Percentiles rank a stretch among this genome's conserved stretches.
Conservation (phyloP, 2,888 invertebrate genomes). For the Sesia bembeciformis region DNA sequence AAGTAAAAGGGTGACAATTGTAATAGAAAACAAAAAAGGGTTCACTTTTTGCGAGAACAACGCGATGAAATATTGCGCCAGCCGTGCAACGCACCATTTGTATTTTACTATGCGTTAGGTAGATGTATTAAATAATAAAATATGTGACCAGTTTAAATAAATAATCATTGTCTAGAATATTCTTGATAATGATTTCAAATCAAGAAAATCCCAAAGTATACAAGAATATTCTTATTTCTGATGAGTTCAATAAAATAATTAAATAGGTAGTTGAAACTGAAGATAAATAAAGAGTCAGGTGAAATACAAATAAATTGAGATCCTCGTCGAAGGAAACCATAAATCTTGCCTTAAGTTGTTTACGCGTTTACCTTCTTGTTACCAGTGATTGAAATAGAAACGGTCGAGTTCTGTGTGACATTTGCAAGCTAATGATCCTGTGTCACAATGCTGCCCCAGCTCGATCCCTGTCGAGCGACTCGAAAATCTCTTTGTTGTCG, state of each 20-base stretch:
- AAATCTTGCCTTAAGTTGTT: conserved; percentile 58
- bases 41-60: conserved; percentile 53
- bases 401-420: conserved; percentile 46
- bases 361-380: conserved; percentile 59
- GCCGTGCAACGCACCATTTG: conserved; percentile 70
- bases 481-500: conserved; percentile 52
- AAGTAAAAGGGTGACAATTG: conserved; percentile 73
- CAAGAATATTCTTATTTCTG: not conserved
- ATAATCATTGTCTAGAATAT: no score
- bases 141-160: no score
- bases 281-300: conserved; percentile 12
- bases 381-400: conserved; percentile 42
- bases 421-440: conserved; percentile 63
- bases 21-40: conserved; percentile 70
- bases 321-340: conserved; percentile 18
- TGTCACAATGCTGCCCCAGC: conserved; percentile 41
- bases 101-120: conserved; percentile 4
- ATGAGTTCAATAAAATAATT: no score
- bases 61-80: conserved; percentile 68
- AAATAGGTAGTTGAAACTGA: no score
- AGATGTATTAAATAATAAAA: no score
- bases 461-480: conserved; percentile 49
- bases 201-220: not conserved
- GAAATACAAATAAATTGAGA: conserved; percentile 23
- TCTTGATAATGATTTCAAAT: not conserved